Evolutionary conservation across 2,888 invertebrate genomes (phyloP).

Genomic region (Colostygia pectinataria): DNA sequence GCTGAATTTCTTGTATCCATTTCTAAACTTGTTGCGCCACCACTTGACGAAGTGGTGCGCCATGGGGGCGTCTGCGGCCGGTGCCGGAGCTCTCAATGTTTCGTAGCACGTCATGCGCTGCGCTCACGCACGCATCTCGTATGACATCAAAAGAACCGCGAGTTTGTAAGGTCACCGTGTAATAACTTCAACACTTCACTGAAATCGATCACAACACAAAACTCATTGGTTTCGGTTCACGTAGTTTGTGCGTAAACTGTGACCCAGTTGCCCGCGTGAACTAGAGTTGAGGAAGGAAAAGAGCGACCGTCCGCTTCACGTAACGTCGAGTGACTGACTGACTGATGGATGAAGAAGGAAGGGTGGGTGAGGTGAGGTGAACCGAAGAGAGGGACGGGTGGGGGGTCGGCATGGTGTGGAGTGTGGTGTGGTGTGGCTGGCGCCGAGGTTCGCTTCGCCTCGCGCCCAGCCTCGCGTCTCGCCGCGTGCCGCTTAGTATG

Average conservation of each 20-base stretch:
- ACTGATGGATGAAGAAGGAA: no score
- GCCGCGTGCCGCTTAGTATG: constrained; percentile 39
- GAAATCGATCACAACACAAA: constrained; percentile 63
- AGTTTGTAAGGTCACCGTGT: constrained; percentile 59
- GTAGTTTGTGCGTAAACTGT: constrained; percentile 61
- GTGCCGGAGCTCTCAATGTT: constrained; percentile 81
- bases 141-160: constrained; percentile 80
- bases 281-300: constrained; percentile 48
- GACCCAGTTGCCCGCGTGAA: constrained; percentile 79
- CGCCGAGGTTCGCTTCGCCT: constrained; percentile 30
- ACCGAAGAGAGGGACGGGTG: constrained; percentile 53
- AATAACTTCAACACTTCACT: constrained; percentile 63
- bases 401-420: constrained; percentile 48
- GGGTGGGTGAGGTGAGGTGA: constrained; percentile 59
- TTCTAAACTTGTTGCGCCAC: constrained; percentile 89
- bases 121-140: constrained; percentile 83
- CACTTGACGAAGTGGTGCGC: constrained; percentile 89
- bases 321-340: constrained; percentile 75
- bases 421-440: constrained; percentile 29
- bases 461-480: constrained; percentile 30
- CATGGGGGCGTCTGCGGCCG: constrained; percentile 85
- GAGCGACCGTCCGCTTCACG: constrained; percentile 60
- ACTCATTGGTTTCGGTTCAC: constrained; percentile 51
- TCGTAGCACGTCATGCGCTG: constrained; percentile 84
- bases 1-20: constrained; percentile 89